phyloP scores from a whole-genome alignment of 2,113 vertebrate genomes.

The Willisornis vidua region DNA sequence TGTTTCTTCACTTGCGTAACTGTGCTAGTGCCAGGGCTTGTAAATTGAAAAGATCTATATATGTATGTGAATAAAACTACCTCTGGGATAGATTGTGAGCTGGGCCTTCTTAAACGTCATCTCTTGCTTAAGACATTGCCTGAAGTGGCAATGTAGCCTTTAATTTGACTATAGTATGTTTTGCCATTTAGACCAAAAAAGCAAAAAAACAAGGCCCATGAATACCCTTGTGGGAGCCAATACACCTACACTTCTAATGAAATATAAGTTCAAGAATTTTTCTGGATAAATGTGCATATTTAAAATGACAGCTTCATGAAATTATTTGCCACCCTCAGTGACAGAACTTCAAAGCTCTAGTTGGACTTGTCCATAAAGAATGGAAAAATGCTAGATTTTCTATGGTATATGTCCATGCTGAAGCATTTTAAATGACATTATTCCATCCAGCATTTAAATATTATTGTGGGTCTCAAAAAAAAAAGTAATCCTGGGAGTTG shows the following conservation, averaged over 20 bases:
- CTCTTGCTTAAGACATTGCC: neutral
- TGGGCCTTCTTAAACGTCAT: neutral
- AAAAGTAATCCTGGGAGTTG: constrained; percentile 43
- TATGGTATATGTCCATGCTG: neutral
- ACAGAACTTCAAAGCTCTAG: constrained; percentile 2
- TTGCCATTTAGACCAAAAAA: neutral
- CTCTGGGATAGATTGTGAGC: neutral
- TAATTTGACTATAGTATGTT: neutral
- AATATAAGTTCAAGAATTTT: neutral
- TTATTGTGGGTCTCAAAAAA: constrained; percentile 64
- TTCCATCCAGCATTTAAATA: constrained; percentile 51
- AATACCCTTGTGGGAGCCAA: neutral
- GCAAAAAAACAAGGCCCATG: neutral
- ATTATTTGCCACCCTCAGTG: neutral
- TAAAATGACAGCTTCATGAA: constrained; percentile 5
- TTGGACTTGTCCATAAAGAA: neutral
- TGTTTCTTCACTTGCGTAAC: neutral
- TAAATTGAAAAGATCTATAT: neutral
- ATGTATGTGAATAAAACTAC: neutral
- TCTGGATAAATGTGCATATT: neutral
- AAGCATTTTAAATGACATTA: constrained; percentile 33
- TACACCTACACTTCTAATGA: neutral
- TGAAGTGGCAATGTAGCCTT: neutral
- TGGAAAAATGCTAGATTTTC: neutral
- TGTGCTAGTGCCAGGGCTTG: neutral